A percentile compares a stretch with the other conserved stretches of the same genome.
These are phyloP conservation scores for Hydraecia micacea DNA, from an alignment of 2,888 invertebrate genomes.

Conservation along the genomic window DNA sequence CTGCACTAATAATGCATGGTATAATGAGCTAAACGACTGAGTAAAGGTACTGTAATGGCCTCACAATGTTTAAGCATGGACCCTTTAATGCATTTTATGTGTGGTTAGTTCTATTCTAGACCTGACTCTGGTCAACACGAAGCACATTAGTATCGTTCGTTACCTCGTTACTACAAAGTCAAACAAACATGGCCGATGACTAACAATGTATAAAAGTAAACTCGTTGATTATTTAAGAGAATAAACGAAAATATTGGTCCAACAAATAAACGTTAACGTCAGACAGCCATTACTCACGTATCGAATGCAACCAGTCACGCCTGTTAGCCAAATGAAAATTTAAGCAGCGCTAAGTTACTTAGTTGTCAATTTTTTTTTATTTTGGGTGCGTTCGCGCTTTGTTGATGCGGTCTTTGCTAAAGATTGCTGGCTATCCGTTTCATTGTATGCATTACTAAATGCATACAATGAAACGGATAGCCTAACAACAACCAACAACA, in stretches of 20 bases:
- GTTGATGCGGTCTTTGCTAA: not conserved
- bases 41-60: not conserved
- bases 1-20: constrained; percentile 49
- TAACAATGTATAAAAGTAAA: constrained; percentile 19
- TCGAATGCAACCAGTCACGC: constrained; percentile 35
- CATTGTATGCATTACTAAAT: not conserved
- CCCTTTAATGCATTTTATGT: not conserved
- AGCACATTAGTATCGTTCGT: constrained; percentile 19
- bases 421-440: not conserved
- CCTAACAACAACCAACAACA: too few species aligned
- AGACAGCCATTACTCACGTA: constrained; percentile 23
- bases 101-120: not conserved
- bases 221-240: constrained; percentile 33
- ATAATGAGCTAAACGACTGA: constrained; percentile 18
- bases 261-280: constrained; percentile 17
- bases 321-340: constrained; percentile 42
- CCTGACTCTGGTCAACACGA: not conserved
- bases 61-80: not conserved
- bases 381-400: constrained; percentile 13
- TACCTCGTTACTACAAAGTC: not conserved
- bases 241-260: constrained; percentile 24
- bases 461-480: too few species aligned
- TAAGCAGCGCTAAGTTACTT: constrained; percentile 25
- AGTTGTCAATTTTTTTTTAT: constrained; percentile 8
- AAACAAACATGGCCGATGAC: constrained; percentile 30